These are phyloP conservation scores for Raja brachyura DNA, from an alignment of 2,113 vertebrate species.

Conservation along the genomic window DNA sequence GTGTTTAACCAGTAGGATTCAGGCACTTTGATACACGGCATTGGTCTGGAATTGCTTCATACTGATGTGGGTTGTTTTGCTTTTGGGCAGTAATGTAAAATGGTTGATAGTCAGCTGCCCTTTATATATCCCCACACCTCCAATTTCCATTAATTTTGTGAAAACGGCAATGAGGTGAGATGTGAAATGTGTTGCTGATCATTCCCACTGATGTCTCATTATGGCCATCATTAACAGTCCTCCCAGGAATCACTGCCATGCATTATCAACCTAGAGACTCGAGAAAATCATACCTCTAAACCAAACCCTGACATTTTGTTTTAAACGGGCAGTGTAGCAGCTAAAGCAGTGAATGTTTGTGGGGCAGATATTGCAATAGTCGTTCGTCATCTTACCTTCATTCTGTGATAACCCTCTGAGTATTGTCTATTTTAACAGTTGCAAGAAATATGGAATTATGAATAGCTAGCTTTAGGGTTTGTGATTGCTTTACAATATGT, in stretches of 20 bases:
- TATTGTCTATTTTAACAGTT: not conserved
- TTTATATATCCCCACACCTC: not conserved
- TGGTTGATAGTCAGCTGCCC: too few relatives aligned
- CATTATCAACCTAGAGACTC: not conserved
- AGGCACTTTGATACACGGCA: not conserved
- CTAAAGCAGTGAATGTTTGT: not conserved
- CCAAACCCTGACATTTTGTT: not conserved
- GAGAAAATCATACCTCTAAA: not conserved
- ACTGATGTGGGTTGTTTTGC: not conserved
- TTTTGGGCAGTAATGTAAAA: not conserved
- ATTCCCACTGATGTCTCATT: not conserved
- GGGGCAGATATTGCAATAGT: not conserved
- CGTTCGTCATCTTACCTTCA: constrained; percentile 16
- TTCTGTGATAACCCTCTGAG: not conserved
- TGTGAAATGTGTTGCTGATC: not conserved
- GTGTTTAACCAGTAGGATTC: not conserved
- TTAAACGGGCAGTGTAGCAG: not conserved
- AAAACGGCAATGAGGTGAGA: not conserved
- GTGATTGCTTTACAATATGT: constrained; percentile 31
- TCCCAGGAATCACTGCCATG: not conserved
- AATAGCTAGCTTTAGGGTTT: not conserved
- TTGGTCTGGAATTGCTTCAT: not conserved
- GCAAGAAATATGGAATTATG: constrained; percentile 18
- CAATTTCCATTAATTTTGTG: not conserved
- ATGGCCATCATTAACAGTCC: not conserved